Evolutionary conservation across 1,140 invertebrate genomes (phyloP).

Genomic region (Lanistes nyassanus): DNA sequence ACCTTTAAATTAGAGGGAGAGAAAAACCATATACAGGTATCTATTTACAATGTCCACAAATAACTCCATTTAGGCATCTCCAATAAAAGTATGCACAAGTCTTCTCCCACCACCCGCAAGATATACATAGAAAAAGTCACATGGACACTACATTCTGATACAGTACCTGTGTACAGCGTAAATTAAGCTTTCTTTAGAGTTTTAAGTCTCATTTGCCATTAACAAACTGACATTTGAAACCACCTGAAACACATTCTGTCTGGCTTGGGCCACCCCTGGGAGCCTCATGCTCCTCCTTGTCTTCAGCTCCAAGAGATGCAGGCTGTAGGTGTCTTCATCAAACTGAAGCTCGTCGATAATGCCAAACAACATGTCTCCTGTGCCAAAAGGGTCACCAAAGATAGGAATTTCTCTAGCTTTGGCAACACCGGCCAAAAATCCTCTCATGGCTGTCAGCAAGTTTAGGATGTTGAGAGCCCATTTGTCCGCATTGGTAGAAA

Average conservation of each 20-base stretch:
- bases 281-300: conserved; percentile 44
- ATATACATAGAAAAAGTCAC: too few relatives aligned
- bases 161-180: too few relatives aligned
- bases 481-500: conserved; percentile 56
- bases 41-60: too few relatives aligned
- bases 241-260: conserved; percentile 47
- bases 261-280: conserved; percentile 52
- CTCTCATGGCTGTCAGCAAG: conserved; percentile 41
- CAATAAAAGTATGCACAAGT: too few relatives aligned
- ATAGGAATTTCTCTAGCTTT: conserved; percentile 58
- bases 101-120: too few relatives aligned
- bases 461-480: conserved; percentile 60
- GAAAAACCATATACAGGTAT: too few relatives aligned
- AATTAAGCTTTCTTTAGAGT: too few relatives aligned
- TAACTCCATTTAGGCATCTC: too few relatives aligned
- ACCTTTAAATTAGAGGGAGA: too few relatives aligned
- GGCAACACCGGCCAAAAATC: conserved; percentile 44
- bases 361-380: conserved; percentile 53
- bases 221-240: too few relatives aligned
- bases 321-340: conserved; percentile 48
- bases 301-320: conserved; percentile 58
- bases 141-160: too few relatives aligned
- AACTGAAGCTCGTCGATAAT: conserved; percentile 61
- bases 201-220: too few relatives aligned
- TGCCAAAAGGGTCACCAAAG: conserved; percentile 58